Evolutionary conservation across 2,888 invertebrate genomes (phyloP), one percentile per base, ranked within the genome.

Genomic region (Sinotaia quadrata): DNA sequence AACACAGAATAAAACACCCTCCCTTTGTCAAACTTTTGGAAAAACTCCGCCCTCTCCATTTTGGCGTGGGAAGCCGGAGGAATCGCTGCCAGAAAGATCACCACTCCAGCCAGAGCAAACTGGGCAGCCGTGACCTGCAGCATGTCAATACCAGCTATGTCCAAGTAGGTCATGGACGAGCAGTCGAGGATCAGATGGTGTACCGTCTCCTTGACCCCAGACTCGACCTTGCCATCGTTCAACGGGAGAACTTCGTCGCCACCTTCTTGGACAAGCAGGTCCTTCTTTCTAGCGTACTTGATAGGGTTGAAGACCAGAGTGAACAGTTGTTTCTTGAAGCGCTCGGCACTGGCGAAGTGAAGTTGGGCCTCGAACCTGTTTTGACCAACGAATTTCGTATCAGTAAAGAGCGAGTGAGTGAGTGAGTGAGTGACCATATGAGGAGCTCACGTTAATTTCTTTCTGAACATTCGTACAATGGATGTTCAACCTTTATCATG

Each of bases 131-230:
- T 72, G 52, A 75, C 69, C 68, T 79, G 78, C 21, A 85, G 71
- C 60, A 79, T 76, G 37, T 78, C 79, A 7, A 84, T 58, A 0
- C 85, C 84, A 27, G 78, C 78, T 1, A 82, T 70, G 63, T 85
- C 85, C 21, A 84, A 77, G 70, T 84, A 85, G 41, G 80, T 78
- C 33, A 85, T 78, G 8, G 78, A 68, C 12, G 80, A 78, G 63
- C 83, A 84, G 69, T 85, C 85, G 18, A 85, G 58, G 29, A 84
- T 75, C 41, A 84, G 67, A 36, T 34, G 49, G 8, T n/a, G 33
- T 27, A 61, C 4, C 21, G n/a, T 7, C 7, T n/a, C 27, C 34
- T 7, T 49, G 34, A 5, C 27, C n/a, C n/a, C n/a, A n/a, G n/a
- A n/a, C n/a, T n/a, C n/a, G n/a, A n/a, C n/a, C n/a, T n/a, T n/a